Conservation (phyloP, 2,797 vertebrate species). For the Myiotriccus ornatus region DNA sequence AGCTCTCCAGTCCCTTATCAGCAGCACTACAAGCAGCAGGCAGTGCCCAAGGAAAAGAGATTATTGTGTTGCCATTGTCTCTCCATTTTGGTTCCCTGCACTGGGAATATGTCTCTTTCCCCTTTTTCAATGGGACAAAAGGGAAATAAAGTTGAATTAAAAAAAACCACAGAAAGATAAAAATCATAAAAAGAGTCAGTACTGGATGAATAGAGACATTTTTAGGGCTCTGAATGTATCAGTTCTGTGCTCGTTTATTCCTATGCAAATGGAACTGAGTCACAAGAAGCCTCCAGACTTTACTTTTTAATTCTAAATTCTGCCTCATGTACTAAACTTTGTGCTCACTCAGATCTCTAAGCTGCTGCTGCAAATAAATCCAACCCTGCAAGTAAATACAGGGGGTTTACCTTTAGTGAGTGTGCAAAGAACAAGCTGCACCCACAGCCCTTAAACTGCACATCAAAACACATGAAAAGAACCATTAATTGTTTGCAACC, state of each 20-base stretch:
- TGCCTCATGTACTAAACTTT: not conserved
- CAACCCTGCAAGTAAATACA: not conserved
- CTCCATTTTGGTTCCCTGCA: not conserved
- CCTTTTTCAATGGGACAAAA: not conserved
- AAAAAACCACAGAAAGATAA: not conserved
- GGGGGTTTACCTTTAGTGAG: not conserved
- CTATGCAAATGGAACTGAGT: not conserved
- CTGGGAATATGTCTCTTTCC: not conserved
- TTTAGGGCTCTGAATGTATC: not conserved
- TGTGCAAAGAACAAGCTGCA: not conserved
- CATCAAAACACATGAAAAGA: not conserved
- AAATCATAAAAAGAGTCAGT: not conserved
- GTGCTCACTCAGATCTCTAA: not conserved
- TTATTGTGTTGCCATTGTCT: not conserved
- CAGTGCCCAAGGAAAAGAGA: not conserved
- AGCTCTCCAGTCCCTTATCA: not conserved
- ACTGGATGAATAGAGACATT: not conserved
- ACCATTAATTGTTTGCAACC: not conserved
- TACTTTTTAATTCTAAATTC: not conserved
- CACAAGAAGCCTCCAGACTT: not conserved
- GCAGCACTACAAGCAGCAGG: not conserved
- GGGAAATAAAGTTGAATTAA: not conserved
- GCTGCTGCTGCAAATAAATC: not conserved
- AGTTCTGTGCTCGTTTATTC: not conserved
- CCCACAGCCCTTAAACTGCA: not conserved